phyloP scores from a whole-genome alignment of 2,113 vertebrate species.

The Brachyhypopomus gauderio region DNA sequence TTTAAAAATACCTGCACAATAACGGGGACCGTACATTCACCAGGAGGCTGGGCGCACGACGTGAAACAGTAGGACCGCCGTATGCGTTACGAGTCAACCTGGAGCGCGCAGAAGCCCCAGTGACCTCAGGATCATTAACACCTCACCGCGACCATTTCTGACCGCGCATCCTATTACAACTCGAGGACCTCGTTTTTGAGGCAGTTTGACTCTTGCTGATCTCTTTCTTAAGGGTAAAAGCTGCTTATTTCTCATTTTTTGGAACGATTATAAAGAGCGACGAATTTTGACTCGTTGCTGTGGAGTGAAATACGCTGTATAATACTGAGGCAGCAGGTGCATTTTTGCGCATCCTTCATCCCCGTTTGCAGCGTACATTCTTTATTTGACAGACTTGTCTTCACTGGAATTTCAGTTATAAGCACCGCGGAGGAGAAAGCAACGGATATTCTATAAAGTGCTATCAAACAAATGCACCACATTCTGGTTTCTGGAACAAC shows the following conservation, averaged over 20 bases:
- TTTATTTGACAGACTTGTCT: neutral
- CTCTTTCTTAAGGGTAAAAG: neutral
- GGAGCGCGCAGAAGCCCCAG: neutral
- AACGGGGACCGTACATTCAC: slow-evolving; percentile 24
- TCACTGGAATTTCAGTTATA: neutral
- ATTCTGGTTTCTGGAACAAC: neutral
- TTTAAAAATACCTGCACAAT: slow-evolving; percentile 71
- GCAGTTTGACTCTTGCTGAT: neutral
- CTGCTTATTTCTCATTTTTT: neutral
- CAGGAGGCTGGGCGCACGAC: neutral
- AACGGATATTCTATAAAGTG: slow-evolving; percentile 2
- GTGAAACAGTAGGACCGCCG: neutral
- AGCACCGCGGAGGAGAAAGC: neutral
- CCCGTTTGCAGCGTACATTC: neutral
- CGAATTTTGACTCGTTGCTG: neutral
- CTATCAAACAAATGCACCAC: slow-evolving; percentile 10
- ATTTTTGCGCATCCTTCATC: neutral
- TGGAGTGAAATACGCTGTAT: neutral
- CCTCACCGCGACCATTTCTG: neutral
- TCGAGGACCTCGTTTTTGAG: neutral
- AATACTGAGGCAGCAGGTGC: slow-evolving; percentile 18
- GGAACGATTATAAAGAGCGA: neutral
- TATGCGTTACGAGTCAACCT: too few species aligned
- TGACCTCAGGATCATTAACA: too few species aligned
- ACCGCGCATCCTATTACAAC: neutral